These are phyloP conservation scores for Drosophila sproati DNA, from an alignment of 1,140 invertebrate species.

Conservation along the genomic window DNA sequence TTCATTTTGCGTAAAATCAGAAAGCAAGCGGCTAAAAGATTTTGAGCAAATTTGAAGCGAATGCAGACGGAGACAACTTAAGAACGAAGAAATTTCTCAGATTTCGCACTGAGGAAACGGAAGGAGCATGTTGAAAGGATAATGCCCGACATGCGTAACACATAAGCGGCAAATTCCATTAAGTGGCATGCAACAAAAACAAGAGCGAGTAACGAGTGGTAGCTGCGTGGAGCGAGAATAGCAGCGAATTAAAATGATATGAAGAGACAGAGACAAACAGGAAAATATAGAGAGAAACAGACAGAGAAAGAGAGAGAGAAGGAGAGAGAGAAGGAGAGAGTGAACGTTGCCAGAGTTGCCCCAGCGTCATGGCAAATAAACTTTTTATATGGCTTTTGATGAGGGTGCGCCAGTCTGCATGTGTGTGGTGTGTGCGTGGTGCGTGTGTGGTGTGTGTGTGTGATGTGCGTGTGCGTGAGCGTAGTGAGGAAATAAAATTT, in stretches of 20 bases:
- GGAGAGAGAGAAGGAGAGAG: not conserved
- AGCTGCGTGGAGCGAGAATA: constrained; percentile 2
- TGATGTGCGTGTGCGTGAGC: constrained; percentile 9
- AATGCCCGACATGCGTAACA: constrained; percentile 81
- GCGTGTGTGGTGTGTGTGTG: constrained; percentile 9
- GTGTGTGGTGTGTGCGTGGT: constrained; percentile 1
- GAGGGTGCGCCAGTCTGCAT: constrained; percentile 38
- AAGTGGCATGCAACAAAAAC: constrained; percentile 68
- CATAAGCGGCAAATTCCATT: constrained; percentile 83
- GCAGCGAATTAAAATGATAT: constrained; percentile 74
- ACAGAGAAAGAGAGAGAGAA: not conserved
- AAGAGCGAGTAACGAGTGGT: constrained; percentile 25
- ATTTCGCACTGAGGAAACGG: constrained; percentile 57
- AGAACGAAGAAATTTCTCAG: constrained; percentile 33
- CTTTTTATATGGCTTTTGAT: constrained; percentile 71
- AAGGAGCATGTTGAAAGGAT: constrained; percentile 67
- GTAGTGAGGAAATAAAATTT: constrained; percentile 65
- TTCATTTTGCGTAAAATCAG: constrained; percentile 18
- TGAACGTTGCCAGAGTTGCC: constrained; percentile 58
- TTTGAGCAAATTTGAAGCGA: constrained; percentile 44
- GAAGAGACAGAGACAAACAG: constrained; percentile 8
- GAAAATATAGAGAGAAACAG: too few relatives aligned
- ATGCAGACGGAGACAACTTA: not conserved
- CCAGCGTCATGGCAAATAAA: constrained; percentile 72
- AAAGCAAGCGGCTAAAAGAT: constrained; percentile 46